Base-by-base conservation (phyloP, 2,888 invertebrate genomes). In the Ornithoptera alexandrae region DNA sequence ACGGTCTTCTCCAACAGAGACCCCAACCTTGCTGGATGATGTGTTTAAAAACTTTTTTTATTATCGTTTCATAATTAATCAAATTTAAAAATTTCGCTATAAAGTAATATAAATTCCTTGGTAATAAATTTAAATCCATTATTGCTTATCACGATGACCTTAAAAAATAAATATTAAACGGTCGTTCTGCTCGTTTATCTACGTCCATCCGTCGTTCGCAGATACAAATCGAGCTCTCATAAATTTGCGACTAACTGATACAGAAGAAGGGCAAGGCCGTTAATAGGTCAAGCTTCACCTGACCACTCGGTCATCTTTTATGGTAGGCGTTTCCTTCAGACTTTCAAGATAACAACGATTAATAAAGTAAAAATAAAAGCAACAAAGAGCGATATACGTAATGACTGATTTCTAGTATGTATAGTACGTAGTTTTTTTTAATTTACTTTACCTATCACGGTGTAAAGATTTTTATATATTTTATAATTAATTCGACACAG, bases 161-260 rank as follows among this genome's bases (percentile, higher is more conserved):
- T 70, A 66, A 53, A 50, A 46, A 63, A 39, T 66, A 53, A 70
- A 67, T 70, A 67, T 66, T 62, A 67, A 67, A 57, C 53, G 72
- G 67, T 62, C 70, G 71, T 71, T 59, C 65, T 62, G 76, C 78
- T 78, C 73, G 24, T 39, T 63, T 70, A 70, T 70, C 70, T 67
- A 42, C 72, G 59, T 8, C 64, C 57, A 66, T 70, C 61, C 65
- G 68, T 71, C 70, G 67, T 71, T 59, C 46, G 64, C 61, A 57
- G 69, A 67, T 69, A 68, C 61, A 70, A 64, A 73, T 71, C 65
- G 57, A 65, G 69, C 67, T 57, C 71, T 70, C 68, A 73, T 71
- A 70, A 71, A 71, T 70, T 71, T 68, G 63, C 66, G 65, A 70
- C 60, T 58, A 71, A 68, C 68, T 68, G 73, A 66, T 71, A 71